Evolutionary conservation across 2,888 invertebrate species (phyloP), one percentile per base, ranked within the genome.

Genomic region (Xestia ashworthii): DNA sequence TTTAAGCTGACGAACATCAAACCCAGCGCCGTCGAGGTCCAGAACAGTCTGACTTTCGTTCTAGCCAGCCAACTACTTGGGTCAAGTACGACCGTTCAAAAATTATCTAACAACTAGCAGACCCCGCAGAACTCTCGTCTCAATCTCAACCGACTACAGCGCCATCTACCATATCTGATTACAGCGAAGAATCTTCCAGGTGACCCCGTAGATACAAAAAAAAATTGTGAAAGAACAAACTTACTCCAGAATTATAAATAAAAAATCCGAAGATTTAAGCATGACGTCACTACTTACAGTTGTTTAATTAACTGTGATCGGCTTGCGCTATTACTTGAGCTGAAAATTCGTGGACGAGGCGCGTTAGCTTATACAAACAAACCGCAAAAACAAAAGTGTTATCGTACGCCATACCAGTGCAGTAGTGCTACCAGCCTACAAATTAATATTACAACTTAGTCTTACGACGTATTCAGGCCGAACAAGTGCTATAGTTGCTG

Each of bases 371-470:
- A 46, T 46, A 32, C 6, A 41, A 5, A 41, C 19, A 53, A 64
- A 76, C n/a, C 0, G 25, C 14, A 25, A 66, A 65, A 58, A 12
- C 22, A 48, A 41, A n/a, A 55, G 8, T 48, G 14, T 65, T n/a
- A 22, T 22, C 5, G 25, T 38, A 55, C n/a, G 11, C n/a, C 55
- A 55, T n/a, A 55, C 5, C 25, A 58, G 58, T 25, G 14, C 14
- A 53, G 5, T 19, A 32, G 11, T 53, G 50, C 16, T 22, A 53
- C 9, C 53, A 19, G n/a, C 48, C 41, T 58, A 9, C 25, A 78
- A 67, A n/a, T n/a, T n/a, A n/a, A 32, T 58, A 22, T 16, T 41
- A 76, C 25, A 76, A 67, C 9, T 41, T 76, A 32, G 48, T 48
- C 16, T 41, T 58, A 41, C 9, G 14, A 48, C 78, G 58, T 48